These are phyloP conservation scores for Patella caerulea DNA, from an alignment of 2,888 invertebrate genomes.

Conservation along the genomic window DNA sequence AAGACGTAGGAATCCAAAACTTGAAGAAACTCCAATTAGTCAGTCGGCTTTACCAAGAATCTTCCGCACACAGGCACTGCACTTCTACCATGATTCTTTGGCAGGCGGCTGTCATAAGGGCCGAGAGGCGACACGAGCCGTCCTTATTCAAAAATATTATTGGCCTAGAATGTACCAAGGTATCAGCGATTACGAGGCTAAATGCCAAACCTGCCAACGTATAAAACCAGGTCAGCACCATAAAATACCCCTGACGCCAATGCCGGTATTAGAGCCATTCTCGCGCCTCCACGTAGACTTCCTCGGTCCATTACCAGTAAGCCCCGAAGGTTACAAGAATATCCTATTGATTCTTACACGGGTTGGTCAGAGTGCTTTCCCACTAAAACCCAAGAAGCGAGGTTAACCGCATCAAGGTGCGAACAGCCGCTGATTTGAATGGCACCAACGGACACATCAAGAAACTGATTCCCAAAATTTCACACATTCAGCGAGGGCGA, in stretches of 20 bases:
- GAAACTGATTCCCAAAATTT: no score
- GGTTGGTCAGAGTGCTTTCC: slow-evolving; percentile 22
- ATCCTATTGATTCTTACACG: slow-evolving; percentile 9
- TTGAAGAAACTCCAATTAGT: not conserved
- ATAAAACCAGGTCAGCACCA: slow-evolving; percentile 9
- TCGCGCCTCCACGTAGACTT: slow-evolving; percentile 27
- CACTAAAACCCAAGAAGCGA: slow-evolving; percentile 15
- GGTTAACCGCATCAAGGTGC: not conserved
- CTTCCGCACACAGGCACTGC: not conserved
- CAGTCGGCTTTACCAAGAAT: not conserved
- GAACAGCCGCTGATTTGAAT: no score
- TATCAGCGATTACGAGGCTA: no score
- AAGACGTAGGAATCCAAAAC: not conserved
- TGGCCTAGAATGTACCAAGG: no score
- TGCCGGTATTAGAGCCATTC: slow-evolving; percentile 23
- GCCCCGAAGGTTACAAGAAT: slow-evolving; percentile 2
- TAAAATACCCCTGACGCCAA: slow-evolving; percentile 21
- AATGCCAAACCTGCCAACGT: no score
- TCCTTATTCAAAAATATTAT: no score
- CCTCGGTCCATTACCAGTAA: slow-evolving; percentile 21
- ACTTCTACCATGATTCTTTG: not conserved
- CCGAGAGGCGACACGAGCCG: slow-evolving; percentile 18
- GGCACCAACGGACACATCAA: not conserved
- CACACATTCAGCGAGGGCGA: no score
- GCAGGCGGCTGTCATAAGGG: slow-evolving; percentile 18